Evolutionary conservation across 2,113 vertebrate species (phyloP).

Genomic region (Brachionichthys hirsutus): DNA sequence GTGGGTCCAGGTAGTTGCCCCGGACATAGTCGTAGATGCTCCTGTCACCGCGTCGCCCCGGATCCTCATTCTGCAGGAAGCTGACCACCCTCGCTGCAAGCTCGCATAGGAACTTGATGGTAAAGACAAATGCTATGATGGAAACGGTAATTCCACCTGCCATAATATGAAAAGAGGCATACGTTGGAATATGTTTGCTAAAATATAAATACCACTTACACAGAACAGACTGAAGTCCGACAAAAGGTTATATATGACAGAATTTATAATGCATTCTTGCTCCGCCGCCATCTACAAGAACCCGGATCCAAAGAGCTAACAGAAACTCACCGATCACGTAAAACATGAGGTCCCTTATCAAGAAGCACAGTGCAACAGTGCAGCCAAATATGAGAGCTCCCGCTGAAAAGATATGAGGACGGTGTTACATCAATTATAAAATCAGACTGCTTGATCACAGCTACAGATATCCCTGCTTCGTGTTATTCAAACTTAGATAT

Average conservation of each 20-base stretch:
- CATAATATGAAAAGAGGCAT: not conserved
- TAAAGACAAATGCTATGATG: conserved; percentile 98
- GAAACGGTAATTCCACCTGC: conserved; percentile 98
- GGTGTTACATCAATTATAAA: no score
- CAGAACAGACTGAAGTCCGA: no score
- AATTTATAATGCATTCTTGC: not conserved
- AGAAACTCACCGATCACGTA: conserved; percentile 96
- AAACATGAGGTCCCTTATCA: conserved; percentile 99
- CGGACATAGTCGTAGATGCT: conserved; percentile 98
- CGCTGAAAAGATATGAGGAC: conserved; percentile 55
- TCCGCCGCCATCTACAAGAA: not conserved
- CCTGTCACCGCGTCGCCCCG: conserved; percentile 91
- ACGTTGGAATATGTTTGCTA: not conserved
- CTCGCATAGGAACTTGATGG: conserved; percentile 99
- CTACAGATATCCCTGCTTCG: no score
- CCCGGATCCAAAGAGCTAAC: conserved; percentile 2
- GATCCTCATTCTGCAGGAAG: conserved; percentile 98
- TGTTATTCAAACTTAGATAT: no score
- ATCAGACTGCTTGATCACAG: no score
- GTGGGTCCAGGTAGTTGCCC: conserved; percentile 97
- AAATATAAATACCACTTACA: no score
- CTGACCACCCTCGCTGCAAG: conserved; percentile 96
- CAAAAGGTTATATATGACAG: no score
- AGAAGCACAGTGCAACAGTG: conserved; percentile 89
- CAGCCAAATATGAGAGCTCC: conserved; percentile 83